Evolutionary conservation across 2,888 invertebrate species (phyloP).

Genomic region (Lomographa bimaculata): DNA sequence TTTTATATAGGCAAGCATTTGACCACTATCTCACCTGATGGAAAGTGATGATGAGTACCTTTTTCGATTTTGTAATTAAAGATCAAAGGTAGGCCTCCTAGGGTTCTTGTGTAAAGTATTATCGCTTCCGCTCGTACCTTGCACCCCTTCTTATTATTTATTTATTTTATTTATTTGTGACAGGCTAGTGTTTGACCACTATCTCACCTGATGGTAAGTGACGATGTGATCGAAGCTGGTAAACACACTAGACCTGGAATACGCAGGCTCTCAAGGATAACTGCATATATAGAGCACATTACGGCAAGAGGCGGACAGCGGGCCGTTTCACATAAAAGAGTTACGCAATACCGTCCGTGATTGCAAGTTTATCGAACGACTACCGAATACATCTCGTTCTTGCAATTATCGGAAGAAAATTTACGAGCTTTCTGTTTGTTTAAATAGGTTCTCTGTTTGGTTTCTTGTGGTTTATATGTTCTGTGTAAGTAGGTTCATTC

Average conservation of each 20-base stretch:
- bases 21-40: too few relatives aligned
- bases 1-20: too few relatives aligned
- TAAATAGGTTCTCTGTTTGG: conserved; percentile 24
- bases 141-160: conserved; percentile 11
- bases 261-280: too few relatives aligned
- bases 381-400: conserved; percentile 42
- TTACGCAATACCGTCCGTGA: conserved; percentile 45
- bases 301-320: conserved; percentile 26
- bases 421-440: conserved; percentile 40
- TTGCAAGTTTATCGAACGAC: conserved; percentile 46
- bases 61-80: too few relatives aligned
- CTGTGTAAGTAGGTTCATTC: neutral
- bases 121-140: conserved; percentile 20
- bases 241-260: too few relatives aligned
- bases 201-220: too few relatives aligned
- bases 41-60: too few relatives aligned
- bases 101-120: too few relatives aligned
- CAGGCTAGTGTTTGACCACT: too few relatives aligned
- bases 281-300: conserved; percentile 29
- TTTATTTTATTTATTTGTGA: too few relatives aligned
- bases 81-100: too few relatives aligned
- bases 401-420: conserved; percentile 35
- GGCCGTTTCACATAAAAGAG: conserved; percentile 39
- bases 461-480: conserved; percentile 3
- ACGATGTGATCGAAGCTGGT: too few relatives aligned